Evolutionary conservation across 2,113 vertebrate genomes (phyloP), one percentile per base, ranked within the genome.

Genomic region (Centropristis striata): DNA sequence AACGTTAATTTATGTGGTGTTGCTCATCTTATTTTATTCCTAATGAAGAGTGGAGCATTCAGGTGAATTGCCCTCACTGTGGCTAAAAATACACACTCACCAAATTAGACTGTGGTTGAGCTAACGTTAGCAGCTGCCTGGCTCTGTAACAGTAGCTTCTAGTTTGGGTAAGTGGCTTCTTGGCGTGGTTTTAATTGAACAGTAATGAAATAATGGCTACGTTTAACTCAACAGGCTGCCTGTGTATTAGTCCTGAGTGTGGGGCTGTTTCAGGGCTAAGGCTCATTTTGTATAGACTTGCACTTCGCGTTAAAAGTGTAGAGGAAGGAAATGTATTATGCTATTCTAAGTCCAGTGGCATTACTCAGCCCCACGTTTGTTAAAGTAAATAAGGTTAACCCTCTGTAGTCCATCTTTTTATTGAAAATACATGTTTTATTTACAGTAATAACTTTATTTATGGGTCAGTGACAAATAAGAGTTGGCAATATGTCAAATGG

Each of bases 21-120:
- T 25, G 9, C 2, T 44, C 10, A 4, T 47, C 0, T 44, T 16
- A 23, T 0, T 6, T 32, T 32, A n/a, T 47, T 49, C 18, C 2
- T 16, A 0, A 11, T 25, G 21, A 16, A 44, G 11, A 23, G 0
- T 6, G 9, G 0, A 13, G 23, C 46, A 8, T 42, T 63, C 4
- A 2, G 3, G 21, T 41, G 53, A 65, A 59, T 18, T 54, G 18
- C 2, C 25, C 9, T 60, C 8, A 6, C 10, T 10, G 12, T 23
- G 54, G 72, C 83, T 93, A 92, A 91, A 93, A 93, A 92, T 94
- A 92, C 46, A 80, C 75, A 32, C 50, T 80, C n/a, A 13, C 72
- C 78, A 72, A 81, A 87, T 83, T 75, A 81, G 84, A 81, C 71
- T 21, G 53, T 25, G 23, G 23, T 20, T 15, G 13, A 54, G 76